Evolutionary conservation across 2,113 vertebrate genomes (phyloP).

Genomic region (Apaloderma vittatum): DNA sequence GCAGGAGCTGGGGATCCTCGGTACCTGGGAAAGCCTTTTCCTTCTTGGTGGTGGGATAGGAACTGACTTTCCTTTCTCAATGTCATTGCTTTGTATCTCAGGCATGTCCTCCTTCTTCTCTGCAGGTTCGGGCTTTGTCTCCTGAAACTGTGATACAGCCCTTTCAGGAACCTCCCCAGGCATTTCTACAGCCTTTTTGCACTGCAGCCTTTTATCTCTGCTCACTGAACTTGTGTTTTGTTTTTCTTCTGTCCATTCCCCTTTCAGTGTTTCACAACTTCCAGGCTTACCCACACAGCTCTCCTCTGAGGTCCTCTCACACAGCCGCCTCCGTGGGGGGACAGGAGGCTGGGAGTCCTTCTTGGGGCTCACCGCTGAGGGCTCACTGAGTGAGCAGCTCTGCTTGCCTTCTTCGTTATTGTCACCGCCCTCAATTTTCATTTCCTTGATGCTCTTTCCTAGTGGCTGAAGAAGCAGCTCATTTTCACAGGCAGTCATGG

Average conservation of each 20-base stretch:
- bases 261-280: background rate
- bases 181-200: background rate
- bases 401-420: slow-evolving; percentile 46
- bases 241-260: slow-evolving; percentile 11
- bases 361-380: background rate
- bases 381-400: background rate
- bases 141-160: slow-evolving; percentile 6
- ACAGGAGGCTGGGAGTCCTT: slow-evolving; percentile 60
- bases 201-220: background rate
- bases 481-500: slow-evolving; percentile 50
- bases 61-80: slow-evolving; percentile 32
- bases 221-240: background rate
- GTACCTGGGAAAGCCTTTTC: slow-evolving; percentile 71
- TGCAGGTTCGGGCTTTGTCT: slow-evolving; percentile 2
- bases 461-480: background rate
- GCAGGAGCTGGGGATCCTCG: background rate
- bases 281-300: background rate
- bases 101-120: background rate
- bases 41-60: slow-evolving; percentile 85
- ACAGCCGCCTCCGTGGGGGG: slow-evolving; percentile 49
- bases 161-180: background rate
- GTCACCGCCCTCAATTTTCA: slow-evolving; percentile 16
- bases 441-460: slow-evolving; percentile 35
- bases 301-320: background rate
- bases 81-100: background rate